phyloP scores from a whole-genome alignment of 2,888 invertebrate genomes.

The Agapostemon virescens region DNA sequence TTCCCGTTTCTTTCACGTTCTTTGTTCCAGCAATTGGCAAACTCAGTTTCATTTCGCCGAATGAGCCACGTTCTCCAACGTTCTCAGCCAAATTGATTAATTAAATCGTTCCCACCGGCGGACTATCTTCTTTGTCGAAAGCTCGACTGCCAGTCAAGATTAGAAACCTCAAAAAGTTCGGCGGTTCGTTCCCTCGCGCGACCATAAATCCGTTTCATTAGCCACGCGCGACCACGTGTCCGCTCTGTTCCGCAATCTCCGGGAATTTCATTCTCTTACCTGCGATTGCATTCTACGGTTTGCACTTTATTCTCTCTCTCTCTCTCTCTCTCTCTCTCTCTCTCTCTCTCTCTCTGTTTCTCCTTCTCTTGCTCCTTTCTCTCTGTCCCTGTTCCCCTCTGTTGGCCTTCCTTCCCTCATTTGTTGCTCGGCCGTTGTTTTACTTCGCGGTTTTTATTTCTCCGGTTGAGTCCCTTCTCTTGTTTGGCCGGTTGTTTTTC shows the following conservation, averaged over 20 bases:
- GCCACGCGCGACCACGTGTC: conserved; percentile 10
- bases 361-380: background rate
- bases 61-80: background rate
- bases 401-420: background rate
- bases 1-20: background rate
- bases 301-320: background rate
- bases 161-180: conserved; percentile 23
- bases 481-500: background rate
- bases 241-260: conserved; percentile 27
- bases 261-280: conserved; percentile 27
- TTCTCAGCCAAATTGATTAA: conserved; percentile 22
- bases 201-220: conserved; percentile 36
- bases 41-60: conserved; percentile 8
- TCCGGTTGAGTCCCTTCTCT: background rate
- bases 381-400: background rate
- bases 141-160: conserved; percentile 25
- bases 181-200: conserved; percentile 1
- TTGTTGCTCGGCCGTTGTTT: background rate
- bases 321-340: too few species aligned
- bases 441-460: background rate
- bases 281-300: conserved; percentile 8
- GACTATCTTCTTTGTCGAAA: background rate
- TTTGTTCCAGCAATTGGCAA: background rate
- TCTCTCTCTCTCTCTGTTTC: background rate
- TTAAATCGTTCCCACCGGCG: background rate